These are phyloP conservation scores for Agelas oroides DNA, from an alignment of 37 sponge, comb jelly and placozoan genomes.

Conservation along the genomic window DNA sequence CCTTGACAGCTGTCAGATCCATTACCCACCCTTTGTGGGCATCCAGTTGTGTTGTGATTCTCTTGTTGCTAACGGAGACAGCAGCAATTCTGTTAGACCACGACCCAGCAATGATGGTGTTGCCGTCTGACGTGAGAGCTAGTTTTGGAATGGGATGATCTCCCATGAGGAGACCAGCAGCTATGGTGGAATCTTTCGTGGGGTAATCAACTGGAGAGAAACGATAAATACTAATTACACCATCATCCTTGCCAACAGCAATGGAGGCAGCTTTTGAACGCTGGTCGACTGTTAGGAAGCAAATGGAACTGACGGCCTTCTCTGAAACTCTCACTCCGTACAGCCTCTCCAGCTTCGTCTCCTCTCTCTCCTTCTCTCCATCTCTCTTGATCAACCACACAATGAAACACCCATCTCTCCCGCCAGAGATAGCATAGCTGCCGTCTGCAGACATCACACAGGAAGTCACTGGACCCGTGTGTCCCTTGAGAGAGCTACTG, in stretches of 20 bases:
- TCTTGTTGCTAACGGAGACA: not conserved
- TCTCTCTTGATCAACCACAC: conserved; percentile 55
- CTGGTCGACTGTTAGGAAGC: not conserved
- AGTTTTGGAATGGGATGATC: conserved; percentile 41
- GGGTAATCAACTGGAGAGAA: conserved; percentile 39
- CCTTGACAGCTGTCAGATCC: conserved; percentile 14
- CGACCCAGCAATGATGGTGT: conserved; percentile 50
- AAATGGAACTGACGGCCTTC: conserved; percentile 47
- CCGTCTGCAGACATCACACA: not conserved
- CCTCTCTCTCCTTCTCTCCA: not conserved
- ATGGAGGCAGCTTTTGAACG: not conserved
- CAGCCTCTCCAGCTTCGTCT: conserved; percentile 12
- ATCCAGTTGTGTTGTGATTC: not conserved
- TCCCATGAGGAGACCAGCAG: conserved; percentile 21
- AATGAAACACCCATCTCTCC: conserved; percentile 77
- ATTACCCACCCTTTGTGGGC: conserved; percentile 67
- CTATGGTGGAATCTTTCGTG: not conserved
- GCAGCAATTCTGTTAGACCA: conserved; percentile 44
- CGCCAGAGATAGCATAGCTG: conserved; percentile 36
- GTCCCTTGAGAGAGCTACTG: conserved; percentile 7
- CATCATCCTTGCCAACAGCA: conserved; percentile 43
- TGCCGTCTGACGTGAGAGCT: conserved; percentile 22
- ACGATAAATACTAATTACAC: conserved; percentile 18
- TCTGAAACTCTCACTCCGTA: conserved; percentile 48
- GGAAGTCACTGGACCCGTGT: conserved; percentile 74